phyloP scores from a whole-genome alignment of 2,113 vertebrate genomes.

The Grus americana region DNA sequence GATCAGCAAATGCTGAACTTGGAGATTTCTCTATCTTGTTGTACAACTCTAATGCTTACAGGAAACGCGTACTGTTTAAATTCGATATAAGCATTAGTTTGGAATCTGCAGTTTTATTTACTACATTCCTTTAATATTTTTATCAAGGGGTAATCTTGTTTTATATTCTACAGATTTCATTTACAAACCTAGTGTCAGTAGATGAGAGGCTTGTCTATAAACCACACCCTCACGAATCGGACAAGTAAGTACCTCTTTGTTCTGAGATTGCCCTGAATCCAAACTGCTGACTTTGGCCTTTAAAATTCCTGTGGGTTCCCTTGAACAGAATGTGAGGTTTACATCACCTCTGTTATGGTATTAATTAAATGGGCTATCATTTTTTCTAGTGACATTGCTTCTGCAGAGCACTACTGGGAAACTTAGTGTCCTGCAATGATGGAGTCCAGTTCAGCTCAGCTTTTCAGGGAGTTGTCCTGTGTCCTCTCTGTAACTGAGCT shows the following conservation, averaged over 20 bases:
- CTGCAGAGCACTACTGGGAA: not conserved
- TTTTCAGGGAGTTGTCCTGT: not conserved
- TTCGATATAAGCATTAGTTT: not conserved
- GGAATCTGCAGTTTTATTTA: not conserved
- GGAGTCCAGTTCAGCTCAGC: not conserved
- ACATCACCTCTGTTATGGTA: not conserved
- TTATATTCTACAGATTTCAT: slow-evolving; percentile 83
- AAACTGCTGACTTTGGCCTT: not conserved
- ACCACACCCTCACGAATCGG: slow-evolving; percentile 90
- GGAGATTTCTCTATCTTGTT: not conserved
- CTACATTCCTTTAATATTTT: not conserved
- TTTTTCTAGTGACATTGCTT: not conserved
- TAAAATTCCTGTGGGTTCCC: not conserved
- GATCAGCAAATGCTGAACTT: not conserved
- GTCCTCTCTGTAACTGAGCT: not conserved
- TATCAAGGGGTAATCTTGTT: not conserved
- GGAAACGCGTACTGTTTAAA: not conserved
- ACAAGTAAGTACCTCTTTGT: slow-evolving; percentile 82
- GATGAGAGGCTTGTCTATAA: slow-evolving; percentile 93
- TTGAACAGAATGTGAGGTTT: not conserved
- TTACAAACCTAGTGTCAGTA: slow-evolving; percentile 96
- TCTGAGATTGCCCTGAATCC: not conserved
- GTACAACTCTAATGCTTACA: not conserved
- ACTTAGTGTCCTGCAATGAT: not conserved
- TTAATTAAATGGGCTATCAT: not conserved